Evolutionary conservation across 1,140 invertebrate species (phyloP).

Genomic region (Schlechtendalia chinensis): DNA sequence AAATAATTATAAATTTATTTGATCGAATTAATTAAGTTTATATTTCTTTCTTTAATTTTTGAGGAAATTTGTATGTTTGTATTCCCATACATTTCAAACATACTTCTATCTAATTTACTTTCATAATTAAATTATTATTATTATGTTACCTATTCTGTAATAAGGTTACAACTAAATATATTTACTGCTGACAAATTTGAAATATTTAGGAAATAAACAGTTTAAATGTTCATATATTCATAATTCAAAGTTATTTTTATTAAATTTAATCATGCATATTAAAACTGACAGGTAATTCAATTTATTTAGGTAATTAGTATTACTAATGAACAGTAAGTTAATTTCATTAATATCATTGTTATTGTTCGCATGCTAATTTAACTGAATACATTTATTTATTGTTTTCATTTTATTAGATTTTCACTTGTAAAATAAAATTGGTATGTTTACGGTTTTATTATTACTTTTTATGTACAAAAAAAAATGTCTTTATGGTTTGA

Average conservation of each 20-base stretch:
- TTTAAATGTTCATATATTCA: not conserved
- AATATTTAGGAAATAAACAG: not conserved
- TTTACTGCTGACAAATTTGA: not conserved
- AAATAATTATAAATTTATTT: conserved; percentile 6
- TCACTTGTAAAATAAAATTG: not conserved
- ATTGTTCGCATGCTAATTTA: not conserved
- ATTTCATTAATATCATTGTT: not conserved
- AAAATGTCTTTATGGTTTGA: not conserved
- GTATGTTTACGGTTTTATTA: not conserved
- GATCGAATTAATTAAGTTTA: not conserved
- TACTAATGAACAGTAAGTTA: too few species aligned
- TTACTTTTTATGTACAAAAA: not conserved
- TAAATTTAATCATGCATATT: not conserved
- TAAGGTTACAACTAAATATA: not conserved
- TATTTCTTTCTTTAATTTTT: not conserved
- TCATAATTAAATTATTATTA: not conserved
- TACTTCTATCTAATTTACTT: not conserved
- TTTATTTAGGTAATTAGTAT: too few species aligned
- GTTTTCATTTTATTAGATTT: not conserved
- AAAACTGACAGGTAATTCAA: too few species aligned
- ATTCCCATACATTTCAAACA: not conserved
- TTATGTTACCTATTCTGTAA: not conserved
- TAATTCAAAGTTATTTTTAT: not conserved
- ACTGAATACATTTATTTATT: not conserved
- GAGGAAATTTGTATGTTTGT: not conserved